A percentile compares a stretch with the other conserved stretches of the same genome.
phyloP scores from a whole-genome alignment of 2,888 invertebrate species.

The Drosophila demipolita region DNA sequence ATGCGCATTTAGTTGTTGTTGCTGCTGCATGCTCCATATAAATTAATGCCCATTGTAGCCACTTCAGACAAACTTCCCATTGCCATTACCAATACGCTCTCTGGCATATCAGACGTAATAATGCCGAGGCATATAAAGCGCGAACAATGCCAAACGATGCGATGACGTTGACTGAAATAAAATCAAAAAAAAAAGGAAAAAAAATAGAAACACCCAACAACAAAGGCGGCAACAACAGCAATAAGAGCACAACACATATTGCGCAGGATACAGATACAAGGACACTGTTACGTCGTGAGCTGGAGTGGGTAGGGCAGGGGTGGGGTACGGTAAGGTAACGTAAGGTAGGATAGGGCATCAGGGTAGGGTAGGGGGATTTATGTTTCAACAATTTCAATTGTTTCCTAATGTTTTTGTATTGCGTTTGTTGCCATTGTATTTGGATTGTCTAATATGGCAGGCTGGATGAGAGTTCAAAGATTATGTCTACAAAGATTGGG shows the following conservation, averaged over 20 bases:
- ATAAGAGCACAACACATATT: slow-evolving; percentile 53
- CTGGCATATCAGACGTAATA: slow-evolving; percentile 69
- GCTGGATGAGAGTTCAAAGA: slow-evolving; percentile 66
- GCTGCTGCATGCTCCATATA: slow-evolving; percentile 64
- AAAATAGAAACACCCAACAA: slow-evolving; percentile 43
- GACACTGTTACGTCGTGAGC: slow-evolving; percentile 16
- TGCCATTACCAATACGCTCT: slow-evolving; percentile 26
- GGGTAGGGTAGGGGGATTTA: slow-evolving; percentile 55
- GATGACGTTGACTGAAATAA: slow-evolving; percentile 60
- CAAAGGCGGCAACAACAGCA: slow-evolving; percentile 59
- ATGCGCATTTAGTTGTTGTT: slow-evolving; percentile 70
- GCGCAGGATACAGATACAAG: slow-evolving; percentile 71
- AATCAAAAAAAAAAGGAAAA: slow-evolving; percentile 22
- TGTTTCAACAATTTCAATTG: slow-evolving; percentile 78
- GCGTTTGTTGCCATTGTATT: slow-evolving; percentile 67
- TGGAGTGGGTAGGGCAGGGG: slow-evolving; percentile 30
- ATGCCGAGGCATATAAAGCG: slow-evolving; percentile 50
- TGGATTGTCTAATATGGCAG: slow-evolving; percentile 66
- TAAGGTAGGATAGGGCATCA: slow-evolving; percentile 16
- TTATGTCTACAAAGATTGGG: slow-evolving; percentile 57
- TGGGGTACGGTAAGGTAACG: slow-evolving; percentile 19
- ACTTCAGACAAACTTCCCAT: slow-evolving; percentile 39
- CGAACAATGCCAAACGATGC: slow-evolving; percentile 65
- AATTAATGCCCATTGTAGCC: slow-evolving; percentile 63
- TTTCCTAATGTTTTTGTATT: slow-evolving; percentile 76